Percentiles rank a stretch among this genome's conserved stretches.
Conservation (phyloP, 1,140 invertebrate genomes). For the Euura lappo region DNA sequence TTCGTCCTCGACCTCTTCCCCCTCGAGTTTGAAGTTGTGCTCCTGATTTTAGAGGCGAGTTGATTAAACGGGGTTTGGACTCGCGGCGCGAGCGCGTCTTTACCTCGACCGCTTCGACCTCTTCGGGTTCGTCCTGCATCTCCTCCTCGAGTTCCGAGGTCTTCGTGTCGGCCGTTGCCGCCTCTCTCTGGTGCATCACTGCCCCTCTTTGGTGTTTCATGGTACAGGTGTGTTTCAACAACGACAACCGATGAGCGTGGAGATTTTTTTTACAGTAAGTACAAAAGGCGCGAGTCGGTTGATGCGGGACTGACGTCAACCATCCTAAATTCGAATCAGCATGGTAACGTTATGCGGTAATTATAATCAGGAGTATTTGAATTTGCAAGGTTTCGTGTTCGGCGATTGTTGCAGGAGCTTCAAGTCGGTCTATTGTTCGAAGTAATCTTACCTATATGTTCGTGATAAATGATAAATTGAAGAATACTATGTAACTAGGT, state of each 20-base stretch:
- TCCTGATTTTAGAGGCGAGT: too few relatives aligned
- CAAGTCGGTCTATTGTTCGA: too few relatives aligned
- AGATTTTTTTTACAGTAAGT: slow-evolving; percentile 65
- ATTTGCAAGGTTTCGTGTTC: too few relatives aligned
- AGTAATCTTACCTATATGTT: not conserved
- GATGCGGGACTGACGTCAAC: slow-evolving; percentile 60
- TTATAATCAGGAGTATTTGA: too few relatives aligned
- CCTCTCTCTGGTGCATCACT: slow-evolving; percentile 41
- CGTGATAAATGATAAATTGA: not conserved
- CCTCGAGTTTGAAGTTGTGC: not conserved
- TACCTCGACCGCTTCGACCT: too few relatives aligned
- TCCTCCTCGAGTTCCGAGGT: slow-evolving; percentile 10
- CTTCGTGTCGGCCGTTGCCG: slow-evolving; percentile 29
- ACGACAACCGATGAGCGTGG: slow-evolving; percentile 66
- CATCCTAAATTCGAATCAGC: slow-evolving; percentile 52
- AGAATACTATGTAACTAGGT: not conserved
- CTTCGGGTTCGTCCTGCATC: too few relatives aligned
- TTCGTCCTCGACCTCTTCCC: slow-evolving; percentile 17
- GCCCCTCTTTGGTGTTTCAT: slow-evolving; percentile 65
- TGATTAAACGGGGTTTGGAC: too few relatives aligned
- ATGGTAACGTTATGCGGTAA: too few relatives aligned
- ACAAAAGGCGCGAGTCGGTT: slow-evolving; percentile 65
- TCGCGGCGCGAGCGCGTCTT: too few relatives aligned
- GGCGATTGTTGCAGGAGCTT: too few relatives aligned
- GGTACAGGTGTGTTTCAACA: slow-evolving; percentile 67